These are phyloP conservation scores for Patella caerulea DNA, from an alignment of 2,888 invertebrate genomes.

Conservation along the genomic window DNA sequence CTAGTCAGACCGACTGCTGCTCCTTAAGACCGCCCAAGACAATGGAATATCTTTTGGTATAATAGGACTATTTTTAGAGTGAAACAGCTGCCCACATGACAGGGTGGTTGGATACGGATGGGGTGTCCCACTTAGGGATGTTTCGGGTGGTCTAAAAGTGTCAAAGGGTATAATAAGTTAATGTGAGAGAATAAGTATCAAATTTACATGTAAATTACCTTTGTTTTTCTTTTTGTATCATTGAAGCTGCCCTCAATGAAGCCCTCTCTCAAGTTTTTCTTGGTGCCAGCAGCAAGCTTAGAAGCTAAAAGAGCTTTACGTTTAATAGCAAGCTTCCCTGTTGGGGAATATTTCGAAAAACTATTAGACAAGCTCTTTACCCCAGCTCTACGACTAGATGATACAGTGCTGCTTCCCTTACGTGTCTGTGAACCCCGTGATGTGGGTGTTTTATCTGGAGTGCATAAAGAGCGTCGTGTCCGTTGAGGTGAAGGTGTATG, in stretches of 20 bases:
- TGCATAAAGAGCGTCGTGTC: constrained; percentile 39
- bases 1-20: too few relatives aligned
- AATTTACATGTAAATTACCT: too few relatives aligned
- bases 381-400: constrained; percentile 14
- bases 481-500: constrained; percentile 35
- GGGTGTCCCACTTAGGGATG: too few relatives aligned
- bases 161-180: too few relatives aligned
- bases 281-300: neutral
- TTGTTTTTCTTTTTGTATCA: neutral
- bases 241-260: neutral
- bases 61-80: too few relatives aligned
- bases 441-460: constrained; percentile 38
- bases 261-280: neutral
- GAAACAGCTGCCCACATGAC: too few relatives aligned
- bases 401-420: constrained; percentile 4
- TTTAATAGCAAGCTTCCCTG: constrained; percentile 8
- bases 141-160: too few relatives aligned
- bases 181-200: too few relatives aligned
- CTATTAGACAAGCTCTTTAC: constrained; percentile 23
- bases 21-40: too few relatives aligned
- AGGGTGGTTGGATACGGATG: too few relatives aligned
- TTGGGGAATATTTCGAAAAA: constrained; percentile 20
- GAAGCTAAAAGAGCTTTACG: neutral
- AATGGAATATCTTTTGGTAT: too few relatives aligned
- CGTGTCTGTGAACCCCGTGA: constrained; percentile 18